Base-by-base conservation (phyloP, 2,888 invertebrate species). In the Dinocampus coccinellae region DNA sequence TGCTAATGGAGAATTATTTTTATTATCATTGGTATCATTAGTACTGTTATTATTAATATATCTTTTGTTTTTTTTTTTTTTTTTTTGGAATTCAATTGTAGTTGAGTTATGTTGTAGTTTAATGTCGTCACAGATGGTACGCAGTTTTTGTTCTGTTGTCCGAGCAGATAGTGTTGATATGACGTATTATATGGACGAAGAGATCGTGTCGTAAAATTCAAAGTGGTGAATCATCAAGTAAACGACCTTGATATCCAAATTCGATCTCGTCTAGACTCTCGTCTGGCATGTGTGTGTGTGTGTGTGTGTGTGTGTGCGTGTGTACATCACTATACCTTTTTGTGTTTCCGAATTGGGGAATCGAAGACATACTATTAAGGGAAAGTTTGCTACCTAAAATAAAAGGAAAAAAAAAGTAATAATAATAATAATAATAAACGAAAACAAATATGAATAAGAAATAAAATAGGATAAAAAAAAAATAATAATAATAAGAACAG, bases 231-330 rank as follows among this genome's bases (percentile, higher is more conserved):
- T 57, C 57, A 55, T 57, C 57, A 24, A 29, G 34, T 55, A 39
- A 72, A 72, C 71, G 72, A 70, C 75, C 75, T 77, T 74, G 75
- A 73, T 75, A 77, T 65, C 73, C 71, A 70, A 74, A 76, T 63
- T 76, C 74, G 70, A 74, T 72, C 66, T 39, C 64, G 74, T 68
- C 64, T 70, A 58, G 73, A 73, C 69, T 70, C 58, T 64, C 69
- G 73, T 70, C 73, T 73, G 73, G 72, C 73, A 24, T 57, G 22
- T 57, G 34, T 34, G 20, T 60, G 34, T 60, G 20, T 34, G 20
- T 36, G 72, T 72, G 36, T 57, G 22, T 57, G 34, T 34, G 20
- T 60, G 34, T 60, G 20, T 34, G 20, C n/a, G n/a, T 22, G 36
- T 61, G 34, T 36, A 61, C n/a, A 22, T 61, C 20, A 16, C 24